Base-by-base conservation (phyloP, 2,113 vertebrate species). In the Rhynchopsitta pachyrhyncha region DNA sequence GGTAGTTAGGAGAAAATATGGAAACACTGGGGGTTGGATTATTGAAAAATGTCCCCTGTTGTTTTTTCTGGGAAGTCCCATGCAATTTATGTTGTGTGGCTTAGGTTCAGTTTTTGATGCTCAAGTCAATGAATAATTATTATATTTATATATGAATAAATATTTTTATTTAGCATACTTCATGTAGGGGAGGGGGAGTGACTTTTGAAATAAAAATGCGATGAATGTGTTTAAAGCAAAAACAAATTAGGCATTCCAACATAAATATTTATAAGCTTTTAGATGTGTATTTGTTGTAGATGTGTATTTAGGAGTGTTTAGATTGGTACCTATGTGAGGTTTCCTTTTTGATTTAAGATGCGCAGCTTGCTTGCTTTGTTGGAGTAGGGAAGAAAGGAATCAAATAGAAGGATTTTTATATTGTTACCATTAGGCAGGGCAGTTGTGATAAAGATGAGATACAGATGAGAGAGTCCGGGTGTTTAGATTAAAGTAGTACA, bases 361-460 rank as follows among this genome's bases (percentile, higher is more conserved):
- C 24, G 7, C 28, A 28, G 15, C 31, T 78, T 44, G 23, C 41
- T 62, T 73, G 0, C 25, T 67, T 79, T 35, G 28, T 29, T 73
- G 46, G 31, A 60, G 35, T 11, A 77, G 28, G 11, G 31, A 52
- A 86, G 25, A 47, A 52, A 71, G 63, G 17, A 60, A 25, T 23
- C 41, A 11, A 41, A 28, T 7, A 41, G 37, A 70, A 67, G 22
- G n/a, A 27, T 27, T 73, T 60, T n/a, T 52, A 8, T 66, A 39
- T n/a, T 27, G 5, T 60, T 81, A 7, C 4, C 0, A 0, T 69
- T 64, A 27, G 12, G 28, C 17, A 19, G 25, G 29, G 14, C 17
- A 75, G 33, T 39, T 57, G 35, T 37, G 14, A 25, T 68, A 39
- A 75, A 74, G 35, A 14, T 49, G n/a, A 66, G 9, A 4, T 66